Evolutionary conservation across 2,113 vertebrate genomes (phyloP), one percentile per base, ranked within the genome.

Genomic region (Catharus fuscescens): DNA sequence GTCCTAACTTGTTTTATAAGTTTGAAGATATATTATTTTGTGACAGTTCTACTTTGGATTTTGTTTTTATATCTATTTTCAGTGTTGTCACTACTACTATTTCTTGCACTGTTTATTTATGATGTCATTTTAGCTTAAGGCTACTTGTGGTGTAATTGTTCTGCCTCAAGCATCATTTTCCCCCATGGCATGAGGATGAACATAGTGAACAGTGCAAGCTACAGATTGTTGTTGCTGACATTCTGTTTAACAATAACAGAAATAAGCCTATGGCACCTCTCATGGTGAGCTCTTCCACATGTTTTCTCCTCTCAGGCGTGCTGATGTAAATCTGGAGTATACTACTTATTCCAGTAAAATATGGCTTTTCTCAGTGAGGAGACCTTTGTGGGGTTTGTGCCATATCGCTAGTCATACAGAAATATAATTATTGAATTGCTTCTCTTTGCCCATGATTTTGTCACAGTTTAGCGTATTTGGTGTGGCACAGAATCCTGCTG

Each of bases 121-220:
- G n/a, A 67, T 95, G 88, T 67, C 88, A 69, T 94, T 96, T 90
- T 90, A 87, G 82, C 94, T 95, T 77, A 71, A 83, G 92, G 88
- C 93, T 92, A 84, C 25, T 34, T 10, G 36, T 86, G 65, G 90
- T 95, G 76, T 86, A 84, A 90, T 83, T 76, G n/a, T 92, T 96
- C 79, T 95, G 96, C 94, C 92, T 93, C 93, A 79, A 96, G 94
- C 90, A 90, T 79, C 13, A 8, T 54, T 93, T 95, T 95, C 72
- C 76, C 94, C 92, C 28, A 1, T 50, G 88, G 82, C 80, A 72
- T 70, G 79, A 84, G 86, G 62, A 69, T 20, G 59, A 92, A 61
- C 67, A 23, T 9, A 74, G 64, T 4, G 9, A 94, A 80, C 57
- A 74, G n/a, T 80, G 67, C 23, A 83, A 80, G 65, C 57, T 86